These are phyloP conservation scores for Artibeus jamaicensis DNA, from an alignment of 2,797 vertebrate species.

Conservation along the genomic window DNA sequence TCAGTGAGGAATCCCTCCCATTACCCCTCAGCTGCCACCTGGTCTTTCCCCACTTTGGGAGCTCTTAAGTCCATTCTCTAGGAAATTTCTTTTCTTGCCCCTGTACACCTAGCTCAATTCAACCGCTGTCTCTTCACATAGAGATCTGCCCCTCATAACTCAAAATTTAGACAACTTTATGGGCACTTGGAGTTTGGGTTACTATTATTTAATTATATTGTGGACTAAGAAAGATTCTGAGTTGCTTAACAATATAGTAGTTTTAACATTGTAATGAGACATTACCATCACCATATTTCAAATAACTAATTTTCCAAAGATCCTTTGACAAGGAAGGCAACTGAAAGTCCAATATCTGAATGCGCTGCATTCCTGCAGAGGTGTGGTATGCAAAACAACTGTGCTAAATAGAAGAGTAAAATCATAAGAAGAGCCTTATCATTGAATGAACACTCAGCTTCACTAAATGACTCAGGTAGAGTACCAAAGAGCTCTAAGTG, in stretches of 20 bases:
- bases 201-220: background rate
- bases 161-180: slow-evolving; percentile 22
- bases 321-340: background rate
- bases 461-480: background rate
- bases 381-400: background rate
- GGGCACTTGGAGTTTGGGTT: background rate
- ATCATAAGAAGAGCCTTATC: background rate
- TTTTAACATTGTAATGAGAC: background rate
- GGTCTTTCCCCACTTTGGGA: background rate
- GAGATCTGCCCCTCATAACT: background rate
- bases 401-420: background rate
- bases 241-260: background rate
- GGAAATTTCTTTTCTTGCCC: background rate
- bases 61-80: background rate
- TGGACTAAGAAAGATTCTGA: background rate
- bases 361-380: background rate
- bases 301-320: background rate
- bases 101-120: background rate
- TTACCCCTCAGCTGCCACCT: background rate
- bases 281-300: slow-evolving; percentile 2
- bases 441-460: background rate
- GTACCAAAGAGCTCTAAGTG: background rate
- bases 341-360: background rate
- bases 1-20: background rate
- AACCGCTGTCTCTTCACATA: background rate